Conservation (phyloP, 2,888 invertebrate genomes). For the Idaea aversata region DNA sequence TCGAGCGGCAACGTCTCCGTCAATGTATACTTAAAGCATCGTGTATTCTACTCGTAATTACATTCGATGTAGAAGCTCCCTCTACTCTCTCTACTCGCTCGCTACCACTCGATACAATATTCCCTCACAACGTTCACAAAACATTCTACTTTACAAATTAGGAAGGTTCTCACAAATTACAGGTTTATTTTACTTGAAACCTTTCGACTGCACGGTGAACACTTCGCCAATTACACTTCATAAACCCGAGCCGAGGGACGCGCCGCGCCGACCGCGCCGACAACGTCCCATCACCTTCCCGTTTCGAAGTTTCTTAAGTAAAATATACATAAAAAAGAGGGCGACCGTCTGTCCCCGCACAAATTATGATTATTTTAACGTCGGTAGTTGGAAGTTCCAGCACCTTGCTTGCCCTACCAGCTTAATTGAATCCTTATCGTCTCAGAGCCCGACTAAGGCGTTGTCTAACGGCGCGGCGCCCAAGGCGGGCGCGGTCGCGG, state of each 20-base stretch:
- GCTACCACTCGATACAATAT: neutral
- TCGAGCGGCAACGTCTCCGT: too few relatives aligned
- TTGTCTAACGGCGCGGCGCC: too few relatives aligned
- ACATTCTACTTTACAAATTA: neutral
- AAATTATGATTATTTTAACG: neutral
- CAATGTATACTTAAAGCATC: neutral
- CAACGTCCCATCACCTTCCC: too few relatives aligned
- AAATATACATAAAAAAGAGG: neutral
- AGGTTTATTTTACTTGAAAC: neutral
- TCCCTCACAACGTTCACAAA: neutral
- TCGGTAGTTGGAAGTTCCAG: neutral
- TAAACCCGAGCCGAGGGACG: neutral
- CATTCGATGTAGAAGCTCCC: neutral
- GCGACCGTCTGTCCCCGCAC: neutral
- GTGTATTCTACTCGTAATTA: neutral
- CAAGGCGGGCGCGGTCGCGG: too few relatives aligned
- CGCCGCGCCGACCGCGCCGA: neutral
- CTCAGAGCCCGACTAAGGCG: neutral
- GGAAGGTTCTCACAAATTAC: neutral
- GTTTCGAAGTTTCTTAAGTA: neutral
- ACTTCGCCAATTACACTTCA: neutral
- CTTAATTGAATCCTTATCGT: conserved; percentile 1
- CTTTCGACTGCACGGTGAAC: neutral
- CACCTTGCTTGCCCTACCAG: neutral
- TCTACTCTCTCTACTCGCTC: neutral